Evolutionary conservation across 2,797 vertebrate genomes (phyloP).

Genomic region (Parauchenoglanis ngamensis): DNA sequence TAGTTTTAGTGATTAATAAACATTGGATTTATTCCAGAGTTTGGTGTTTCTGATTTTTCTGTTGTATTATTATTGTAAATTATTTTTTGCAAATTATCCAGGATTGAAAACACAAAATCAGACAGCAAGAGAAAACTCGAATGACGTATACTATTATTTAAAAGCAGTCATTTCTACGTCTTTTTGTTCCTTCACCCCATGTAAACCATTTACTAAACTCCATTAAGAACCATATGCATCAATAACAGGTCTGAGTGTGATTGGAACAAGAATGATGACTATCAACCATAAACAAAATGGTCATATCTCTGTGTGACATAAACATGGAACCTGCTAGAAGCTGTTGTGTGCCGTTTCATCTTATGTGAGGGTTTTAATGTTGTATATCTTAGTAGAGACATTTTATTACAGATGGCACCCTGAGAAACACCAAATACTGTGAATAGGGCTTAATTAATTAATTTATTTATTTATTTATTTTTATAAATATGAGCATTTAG

Average conservation of each 20-base stretch:
- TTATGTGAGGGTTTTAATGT: not conserved
- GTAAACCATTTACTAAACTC: not conserved
- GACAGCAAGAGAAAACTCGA: not conserved
- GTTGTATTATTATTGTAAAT: not conserved
- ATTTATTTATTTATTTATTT: too few species aligned
- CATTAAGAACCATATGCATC: not conserved
- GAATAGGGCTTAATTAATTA: not conserved
- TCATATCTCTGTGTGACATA: not conserved
- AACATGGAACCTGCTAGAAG: not conserved
- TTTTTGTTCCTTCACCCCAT: not conserved
- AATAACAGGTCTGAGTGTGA: not conserved
- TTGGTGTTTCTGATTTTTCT: not conserved
- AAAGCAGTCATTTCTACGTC: not conserved
- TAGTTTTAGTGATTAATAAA: not conserved
- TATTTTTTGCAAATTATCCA: not conserved
- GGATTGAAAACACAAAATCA: not conserved
- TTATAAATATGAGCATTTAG: not conserved
- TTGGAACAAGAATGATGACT: not conserved
- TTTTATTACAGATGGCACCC: not conserved
- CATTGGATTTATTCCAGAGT: not conserved
- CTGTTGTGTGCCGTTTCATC: not conserved
- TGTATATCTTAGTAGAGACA: not conserved
- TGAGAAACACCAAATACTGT: not conserved
- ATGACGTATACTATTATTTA: not conserved
- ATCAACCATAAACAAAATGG: not conserved